These are phyloP conservation scores for Abrostola triplasia DNA, from an alignment of 2,888 invertebrate species.

Conservation along the genomic window DNA sequence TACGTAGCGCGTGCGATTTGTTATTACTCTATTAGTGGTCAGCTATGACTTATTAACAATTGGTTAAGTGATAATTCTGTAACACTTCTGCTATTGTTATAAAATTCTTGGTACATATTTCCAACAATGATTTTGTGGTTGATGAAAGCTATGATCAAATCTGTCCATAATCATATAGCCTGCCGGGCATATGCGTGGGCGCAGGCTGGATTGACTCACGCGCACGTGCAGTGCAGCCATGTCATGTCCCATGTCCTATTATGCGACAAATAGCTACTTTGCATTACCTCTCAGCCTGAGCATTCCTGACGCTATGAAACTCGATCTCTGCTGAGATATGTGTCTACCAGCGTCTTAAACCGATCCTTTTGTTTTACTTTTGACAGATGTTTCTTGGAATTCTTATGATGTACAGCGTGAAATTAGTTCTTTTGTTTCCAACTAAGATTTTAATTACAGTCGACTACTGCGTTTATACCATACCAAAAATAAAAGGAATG, in stretches of 20 bases:
- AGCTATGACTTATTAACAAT: background rate
- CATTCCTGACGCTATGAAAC: constrained; percentile 52
- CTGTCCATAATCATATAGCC: constrained; percentile 32
- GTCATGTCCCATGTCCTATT: constrained; percentile 74
- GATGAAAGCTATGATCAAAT: constrained; percentile 49
- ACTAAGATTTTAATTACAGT: constrained; percentile 15
- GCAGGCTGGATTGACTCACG: constrained; percentile 64
- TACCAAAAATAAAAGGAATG: too few species aligned
- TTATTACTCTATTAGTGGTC: background rate
- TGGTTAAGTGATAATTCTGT: background rate
- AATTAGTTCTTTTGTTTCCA: constrained; percentile 21
- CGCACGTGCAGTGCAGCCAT: constrained; percentile 73
- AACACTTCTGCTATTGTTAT: constrained; percentile 9
- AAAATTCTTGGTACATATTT: constrained; percentile 28
- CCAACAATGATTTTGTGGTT: constrained; percentile 23
- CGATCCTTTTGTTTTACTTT: constrained; percentile 42
- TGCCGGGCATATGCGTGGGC: constrained; percentile 47
- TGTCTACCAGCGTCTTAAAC: constrained; percentile 14
- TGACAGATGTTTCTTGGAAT: constrained; percentile 28
- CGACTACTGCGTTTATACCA: too few species aligned
- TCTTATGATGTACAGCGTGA: constrained; percentile 24
- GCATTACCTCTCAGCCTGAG: constrained; percentile 48
- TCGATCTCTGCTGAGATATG: constrained; percentile 43
- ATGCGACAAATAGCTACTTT: constrained; percentile 64
- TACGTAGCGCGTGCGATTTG: too few species aligned